These are phyloP conservation scores for Craniophora ligustri DNA, from an alignment of 2,888 invertebrate species.

Conservation along the genomic window DNA sequence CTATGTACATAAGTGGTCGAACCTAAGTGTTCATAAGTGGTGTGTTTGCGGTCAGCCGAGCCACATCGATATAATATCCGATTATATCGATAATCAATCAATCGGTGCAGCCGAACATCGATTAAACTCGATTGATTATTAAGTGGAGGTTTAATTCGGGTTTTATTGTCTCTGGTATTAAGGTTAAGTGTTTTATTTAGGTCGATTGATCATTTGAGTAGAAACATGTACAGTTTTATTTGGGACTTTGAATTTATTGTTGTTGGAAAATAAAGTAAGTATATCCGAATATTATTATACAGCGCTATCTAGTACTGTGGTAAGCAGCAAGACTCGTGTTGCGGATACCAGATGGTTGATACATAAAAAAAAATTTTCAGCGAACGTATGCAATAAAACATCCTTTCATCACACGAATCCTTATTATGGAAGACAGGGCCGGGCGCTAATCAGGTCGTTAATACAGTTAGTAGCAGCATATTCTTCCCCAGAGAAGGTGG, in stretches of 20 bases:
- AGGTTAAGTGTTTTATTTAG: constrained; percentile 46
- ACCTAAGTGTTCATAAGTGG: constrained; percentile 59
- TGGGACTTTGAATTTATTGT: background rate
- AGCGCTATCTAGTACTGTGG: too few species aligned
- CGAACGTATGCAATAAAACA: too few species aligned
- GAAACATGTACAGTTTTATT: background rate
- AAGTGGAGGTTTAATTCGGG: constrained; percentile 49
- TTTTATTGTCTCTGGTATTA: constrained; percentile 48
- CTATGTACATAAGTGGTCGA: constrained; percentile 46
- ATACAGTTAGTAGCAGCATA: too few species aligned
- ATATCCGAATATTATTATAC: too few species aligned
- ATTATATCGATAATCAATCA: constrained; percentile 57
- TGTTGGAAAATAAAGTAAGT: too few species aligned
- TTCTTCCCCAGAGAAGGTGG: too few species aligned
- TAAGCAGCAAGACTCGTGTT: too few species aligned
- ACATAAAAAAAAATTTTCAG: too few species aligned
- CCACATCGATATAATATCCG: constrained; percentile 48
- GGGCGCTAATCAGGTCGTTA: too few species aligned
- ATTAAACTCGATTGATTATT: constrained; percentile 45
- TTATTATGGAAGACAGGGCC: too few species aligned
- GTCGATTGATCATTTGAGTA: constrained; percentile 22
- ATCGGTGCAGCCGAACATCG: constrained; percentile 43
- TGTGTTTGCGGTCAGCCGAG: constrained; percentile 54
- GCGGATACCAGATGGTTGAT: too few species aligned
- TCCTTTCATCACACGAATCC: too few species aligned